Evolutionary conservation across 53 echinoderm and acorn worm genomes (phyloP).

Genomic region (Glandiceps talaboti): DNA sequence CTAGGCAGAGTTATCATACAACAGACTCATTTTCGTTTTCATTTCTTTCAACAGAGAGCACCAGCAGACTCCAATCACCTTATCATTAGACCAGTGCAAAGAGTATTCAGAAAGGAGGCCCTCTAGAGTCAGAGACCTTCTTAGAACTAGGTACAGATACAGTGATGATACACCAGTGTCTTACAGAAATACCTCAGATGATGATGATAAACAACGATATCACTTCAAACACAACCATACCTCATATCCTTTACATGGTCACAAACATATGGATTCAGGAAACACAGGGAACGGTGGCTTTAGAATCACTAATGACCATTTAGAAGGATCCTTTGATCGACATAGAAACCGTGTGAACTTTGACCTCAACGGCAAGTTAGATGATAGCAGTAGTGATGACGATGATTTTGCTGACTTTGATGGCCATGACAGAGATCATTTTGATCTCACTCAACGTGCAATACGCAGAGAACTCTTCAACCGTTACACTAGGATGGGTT

Average conservation of each 20-base stretch:
- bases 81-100: neutral
- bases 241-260: neutral
- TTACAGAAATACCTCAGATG: neutral
- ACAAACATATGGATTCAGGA: neutral
- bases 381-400: neutral
- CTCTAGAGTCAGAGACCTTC: neutral
- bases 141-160: neutral
- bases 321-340: neutral
- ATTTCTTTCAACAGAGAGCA: neutral
- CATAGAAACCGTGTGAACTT: neutral
- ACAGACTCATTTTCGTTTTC: too few species aligned
- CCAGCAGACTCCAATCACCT: neutral
- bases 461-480: constrained; percentile 58
- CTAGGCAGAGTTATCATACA: too few species aligned
- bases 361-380: neutral
- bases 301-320: too few species aligned
- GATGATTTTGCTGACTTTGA: neutral
- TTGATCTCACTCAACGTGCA: constrained; percentile 30
- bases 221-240: neutral
- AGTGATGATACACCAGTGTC: neutral
- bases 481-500: constrained; percentile 69
- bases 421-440: constrained; percentile 13
- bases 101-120: neutral
- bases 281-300: neutral
- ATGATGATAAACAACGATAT: neutral